Evolutionary conservation across 2,797 vertebrate genomes (phyloP).

Genomic region (Nyctalus aviator): DNA sequence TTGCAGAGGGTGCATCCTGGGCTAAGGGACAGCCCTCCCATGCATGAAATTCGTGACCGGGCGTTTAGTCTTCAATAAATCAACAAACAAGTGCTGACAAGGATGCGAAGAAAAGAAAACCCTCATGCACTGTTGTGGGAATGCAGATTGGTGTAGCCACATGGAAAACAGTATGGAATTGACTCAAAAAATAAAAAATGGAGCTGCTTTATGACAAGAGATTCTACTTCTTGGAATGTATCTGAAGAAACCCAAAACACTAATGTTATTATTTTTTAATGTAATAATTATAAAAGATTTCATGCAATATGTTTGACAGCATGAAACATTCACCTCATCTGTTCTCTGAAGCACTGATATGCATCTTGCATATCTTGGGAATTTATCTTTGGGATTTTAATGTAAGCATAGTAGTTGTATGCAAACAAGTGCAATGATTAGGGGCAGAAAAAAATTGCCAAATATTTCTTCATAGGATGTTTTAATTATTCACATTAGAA

Average conservation of each 20-base stretch:
- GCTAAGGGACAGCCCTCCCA: no score
- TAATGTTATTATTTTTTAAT: neutral
- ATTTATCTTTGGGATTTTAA: constrained; percentile 51
- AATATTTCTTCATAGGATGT: neutral
- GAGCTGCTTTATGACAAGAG: neutral
- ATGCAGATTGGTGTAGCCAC: neutral
- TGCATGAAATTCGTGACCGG: no score
- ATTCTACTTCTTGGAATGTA: neutral
- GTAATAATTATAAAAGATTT: neutral
- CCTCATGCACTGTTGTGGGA: neutral
- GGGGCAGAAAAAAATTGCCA: neutral
- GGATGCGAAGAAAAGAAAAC: neutral
- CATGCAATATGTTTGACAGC: neutral
- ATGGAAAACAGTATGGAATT: neutral
- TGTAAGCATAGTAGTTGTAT: constrained; percentile 19
- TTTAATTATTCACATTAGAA: constrained; percentile 14
- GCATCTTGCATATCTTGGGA: neutral
- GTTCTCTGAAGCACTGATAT: neutral
- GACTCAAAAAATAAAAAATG: neutral
- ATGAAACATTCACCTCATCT: neutral
- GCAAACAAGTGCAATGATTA: constrained; percentile 24
- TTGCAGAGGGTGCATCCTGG: no score
- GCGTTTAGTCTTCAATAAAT: neutral
- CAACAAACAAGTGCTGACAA: neutral
- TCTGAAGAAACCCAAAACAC: neutral